Evolutionary conservation across 2,113 vertebrate genomes (phyloP), one percentile per base, ranked within the genome.

Genomic region (Corapipo altera): DNA sequence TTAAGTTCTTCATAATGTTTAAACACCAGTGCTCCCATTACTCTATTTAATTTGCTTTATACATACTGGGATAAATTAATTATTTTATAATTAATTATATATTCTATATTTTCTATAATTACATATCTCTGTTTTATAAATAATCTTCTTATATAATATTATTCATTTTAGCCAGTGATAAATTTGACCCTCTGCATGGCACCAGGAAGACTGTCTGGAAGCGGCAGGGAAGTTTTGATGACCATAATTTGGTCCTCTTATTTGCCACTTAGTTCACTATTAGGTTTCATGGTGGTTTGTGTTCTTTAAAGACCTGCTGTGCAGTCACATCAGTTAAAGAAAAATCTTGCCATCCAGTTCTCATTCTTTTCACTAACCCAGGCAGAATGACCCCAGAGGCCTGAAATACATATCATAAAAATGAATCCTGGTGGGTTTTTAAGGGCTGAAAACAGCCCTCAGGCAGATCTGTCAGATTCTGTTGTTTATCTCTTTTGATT

Each of bases 401-500:
- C 79, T 84, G 52, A 88, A 95, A 95, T 81, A 83, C 73, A 13
- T 93, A 84, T 81, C 66, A 79, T 73, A 93, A 85, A 91, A 96
- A 84, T 70, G 75, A 93, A 79, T 90, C 88, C 67, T 95, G 75
- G 89, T 88, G 69, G 32, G 61, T 71, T 80, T 81, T 80, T 74
- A 77, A 95, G 61, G 85, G 33, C 72, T 95, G 85, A 71, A 93
- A 96, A 80, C 51, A 86, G 88, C 75, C 41, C 11, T 77, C 75
- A 90, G 88, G 88, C 71, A 85, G 57, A 88, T 88, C 85, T 96
- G 85, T 88, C 92, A 88, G 51, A 74, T 86, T 88, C 69, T 93
- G 88, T 92, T 95, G 90, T 94, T 97, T 86, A 78, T 88, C 91
- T 93, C 69, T 71, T 73, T 83, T 90, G 78, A 96, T 80, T 96